Base-by-base conservation (phyloP, 2,113 vertebrate species). In the Thymallus thymallus region DNA sequence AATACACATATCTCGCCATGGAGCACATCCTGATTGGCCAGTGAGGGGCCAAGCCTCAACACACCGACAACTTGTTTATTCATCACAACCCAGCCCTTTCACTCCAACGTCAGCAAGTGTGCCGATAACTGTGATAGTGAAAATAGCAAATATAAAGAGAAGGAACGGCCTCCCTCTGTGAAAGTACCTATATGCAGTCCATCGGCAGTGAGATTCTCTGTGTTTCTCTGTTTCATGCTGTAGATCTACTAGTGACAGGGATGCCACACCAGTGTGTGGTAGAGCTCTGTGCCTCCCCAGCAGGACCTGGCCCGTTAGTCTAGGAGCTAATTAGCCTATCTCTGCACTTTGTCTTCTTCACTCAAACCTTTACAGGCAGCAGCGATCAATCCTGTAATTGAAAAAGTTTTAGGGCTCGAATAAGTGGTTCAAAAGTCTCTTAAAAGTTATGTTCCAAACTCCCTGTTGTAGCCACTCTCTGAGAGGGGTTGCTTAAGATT, bases 301-400 rank as follows among this genome's bases (percentile, higher is more conserved):
- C 63, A 30, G 48, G 48, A 55, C 48, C 48, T 18, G 12, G 18
- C 5, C 14, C 3, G 3, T 30, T 14, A 13, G 61, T 63, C 13
- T 24, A 1, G 22, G 22, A 63, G 61, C 12, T 26, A 64, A 64
- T 64, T 29, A 64, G 62, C 23, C 14, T 35, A 35, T 35, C 32
- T 26, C 23, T 29, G 24, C 24, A 64, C 23, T 64, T 26, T 14
- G 26, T 30, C 62, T 64, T 3, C 62, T 64, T 23, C 24, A 64
- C 26, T 13, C 7, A 63, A 24, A 13, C 10, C 22, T 24, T 24
- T 13, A 63, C 61, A 13, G 61, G 23, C 12, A 64, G 62, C 62
- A 26, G 62, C 62, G 5, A 64, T 64, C 62, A 64, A 30, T 64
- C 14, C 62, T 30, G 26, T 30, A 64, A 64, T 64, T 63, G 62